Percentiles rank a stretch among this genome's conserved stretches.
phyloP scores from a whole-genome alignment of 2,888 invertebrate species.

The Prosapia bicincta region DNA sequence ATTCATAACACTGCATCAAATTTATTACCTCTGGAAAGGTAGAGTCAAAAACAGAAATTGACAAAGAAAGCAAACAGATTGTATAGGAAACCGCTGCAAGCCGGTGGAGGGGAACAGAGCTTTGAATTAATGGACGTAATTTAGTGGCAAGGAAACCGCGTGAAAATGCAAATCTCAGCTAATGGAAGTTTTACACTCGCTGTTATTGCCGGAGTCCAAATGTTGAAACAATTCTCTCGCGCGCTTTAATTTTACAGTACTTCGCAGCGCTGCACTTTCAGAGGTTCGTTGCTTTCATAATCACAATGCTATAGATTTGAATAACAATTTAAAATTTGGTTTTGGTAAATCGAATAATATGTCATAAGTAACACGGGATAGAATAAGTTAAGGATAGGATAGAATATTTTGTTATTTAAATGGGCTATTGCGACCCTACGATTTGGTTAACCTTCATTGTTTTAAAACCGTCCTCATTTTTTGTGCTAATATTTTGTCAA shows the following conservation, averaged over 20 bases:
- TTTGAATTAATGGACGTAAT: not conserved
- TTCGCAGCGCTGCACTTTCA: not conserved
- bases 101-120: not conserved
- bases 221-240: not conserved
- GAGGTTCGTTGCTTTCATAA: no score
- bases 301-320: no score
- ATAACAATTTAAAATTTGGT: no score
- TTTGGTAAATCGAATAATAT: no score
- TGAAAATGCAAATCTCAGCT: not conserved
- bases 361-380: no score
- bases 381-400: no score
- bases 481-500: no score
- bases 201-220: not conserved
- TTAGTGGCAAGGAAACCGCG: not conserved
- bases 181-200: not conserved
- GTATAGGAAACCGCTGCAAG: not conserved
- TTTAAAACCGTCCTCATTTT: no score
- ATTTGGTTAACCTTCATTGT: no score
- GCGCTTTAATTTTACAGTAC: not conserved
- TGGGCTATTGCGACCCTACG: no score
- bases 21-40: not conserved
- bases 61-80: not conserved
- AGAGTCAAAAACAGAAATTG: not conserved
- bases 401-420: no score
- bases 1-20: not conserved